A percentile compares a stretch with the other conserved stretches of the same genome.
Conservation (phyloP, 2,888 invertebrate genomes). For the Taenaris catops region DNA sequence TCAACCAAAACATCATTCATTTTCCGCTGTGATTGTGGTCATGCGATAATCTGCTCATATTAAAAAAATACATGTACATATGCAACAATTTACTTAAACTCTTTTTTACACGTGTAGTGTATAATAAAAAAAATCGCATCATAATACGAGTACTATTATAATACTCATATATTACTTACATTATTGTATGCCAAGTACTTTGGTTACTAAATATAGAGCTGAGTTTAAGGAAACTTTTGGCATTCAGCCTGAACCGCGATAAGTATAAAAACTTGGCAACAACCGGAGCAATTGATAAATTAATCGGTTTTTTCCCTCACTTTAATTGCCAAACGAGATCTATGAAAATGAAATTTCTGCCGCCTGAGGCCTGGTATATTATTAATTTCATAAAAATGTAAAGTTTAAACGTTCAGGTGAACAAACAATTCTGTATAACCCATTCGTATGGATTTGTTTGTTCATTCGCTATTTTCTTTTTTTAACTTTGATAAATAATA, state of each 20-base stretch:
- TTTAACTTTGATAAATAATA: no score
- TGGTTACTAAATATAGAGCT: constrained; percentile 15
- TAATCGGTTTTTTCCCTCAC: constrained; percentile 14
- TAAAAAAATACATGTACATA: no score
- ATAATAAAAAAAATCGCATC: no score
- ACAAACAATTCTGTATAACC: no score
- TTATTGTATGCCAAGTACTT: constrained; percentile 8
- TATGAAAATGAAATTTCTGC: constrained; percentile 9
- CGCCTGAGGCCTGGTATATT: constrained; percentile 4
- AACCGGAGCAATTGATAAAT: constrained; percentile 12
- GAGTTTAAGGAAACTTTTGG: constrained; percentile 19
- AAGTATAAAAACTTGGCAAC: constrained; percentile 23
- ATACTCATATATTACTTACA: background rate
- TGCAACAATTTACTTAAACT: no score
- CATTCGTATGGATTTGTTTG: no score
- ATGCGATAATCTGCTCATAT: no score
- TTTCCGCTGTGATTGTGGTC: no score
- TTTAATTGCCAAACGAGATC: constrained; percentile 11
- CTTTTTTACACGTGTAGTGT: no score
- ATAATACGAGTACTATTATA: no score
- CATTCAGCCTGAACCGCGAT: constrained; percentile 17
- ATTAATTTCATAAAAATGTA: constrained; percentile 10
- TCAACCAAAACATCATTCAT: no score
- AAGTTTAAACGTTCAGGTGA: constrained; percentile 8
- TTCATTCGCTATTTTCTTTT: no score